A percentile compares a stretch with the other conserved stretches of the same genome.
Evolutionary conservation across 2,113 vertebrate species (phyloP).

Genomic region (Notiomystis cincta): DNA sequence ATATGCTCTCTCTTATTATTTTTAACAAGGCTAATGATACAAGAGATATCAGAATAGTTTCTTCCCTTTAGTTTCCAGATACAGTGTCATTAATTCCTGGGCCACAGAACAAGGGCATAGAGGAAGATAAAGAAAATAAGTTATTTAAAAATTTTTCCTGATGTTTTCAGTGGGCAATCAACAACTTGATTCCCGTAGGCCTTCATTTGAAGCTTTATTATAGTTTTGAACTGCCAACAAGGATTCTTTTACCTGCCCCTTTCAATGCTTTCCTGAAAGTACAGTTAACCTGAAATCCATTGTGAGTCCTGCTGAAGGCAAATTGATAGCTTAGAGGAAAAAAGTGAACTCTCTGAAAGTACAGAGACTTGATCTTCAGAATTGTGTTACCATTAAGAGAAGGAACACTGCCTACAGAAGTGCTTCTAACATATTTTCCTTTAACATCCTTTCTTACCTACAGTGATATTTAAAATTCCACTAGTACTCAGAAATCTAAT

Average conservation of each 20-base stretch:
- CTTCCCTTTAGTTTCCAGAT: neutral
- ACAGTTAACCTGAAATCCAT: neutral
- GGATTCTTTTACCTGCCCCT: neutral
- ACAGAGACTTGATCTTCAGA: neutral
- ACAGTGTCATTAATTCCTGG: neutral
- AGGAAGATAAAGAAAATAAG: neutral
- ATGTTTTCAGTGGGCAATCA: neutral
- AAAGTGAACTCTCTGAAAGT: neutral
- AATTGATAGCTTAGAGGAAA: neutral
- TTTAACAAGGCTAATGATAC: slow-evolving; percentile 21
- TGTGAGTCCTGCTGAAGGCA: neutral
- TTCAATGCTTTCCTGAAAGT: neutral
- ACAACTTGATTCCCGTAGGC: neutral
- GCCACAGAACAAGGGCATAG: neutral
- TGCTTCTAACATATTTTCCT: neutral
- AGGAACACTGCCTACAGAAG: neutral
- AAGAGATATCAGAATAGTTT: neutral
- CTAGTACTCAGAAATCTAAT: neutral
- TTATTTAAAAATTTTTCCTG: neutral
- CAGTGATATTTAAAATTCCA: neutral
- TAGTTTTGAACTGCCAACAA: neutral
- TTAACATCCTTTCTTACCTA: neutral
- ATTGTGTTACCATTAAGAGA: neutral
- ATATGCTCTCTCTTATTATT: slow-evolving; percentile 5
- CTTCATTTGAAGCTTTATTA: neutral